Percentiles rank a stretch among this genome's conserved stretches.
Evolutionary conservation across 2,888 invertebrate genomes (phyloP).

Genomic region (Eugnorisma glareosa): DNA sequence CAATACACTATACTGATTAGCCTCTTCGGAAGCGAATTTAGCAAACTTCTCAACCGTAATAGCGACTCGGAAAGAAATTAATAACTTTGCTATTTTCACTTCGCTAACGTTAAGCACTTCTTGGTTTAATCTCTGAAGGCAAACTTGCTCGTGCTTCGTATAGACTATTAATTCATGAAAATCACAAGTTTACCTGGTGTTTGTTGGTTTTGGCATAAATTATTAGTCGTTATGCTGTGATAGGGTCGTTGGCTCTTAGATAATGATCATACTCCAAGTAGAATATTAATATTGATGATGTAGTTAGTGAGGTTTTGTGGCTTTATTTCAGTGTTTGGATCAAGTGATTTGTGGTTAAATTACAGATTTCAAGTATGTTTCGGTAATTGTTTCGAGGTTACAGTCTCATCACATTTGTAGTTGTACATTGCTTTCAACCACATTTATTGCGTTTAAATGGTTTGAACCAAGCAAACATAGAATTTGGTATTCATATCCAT

Average conservation of each 20-base stretch:
- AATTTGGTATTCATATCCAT: neutral
- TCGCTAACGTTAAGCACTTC: conserved; percentile 67
- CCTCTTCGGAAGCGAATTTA: conserved; percentile 35
- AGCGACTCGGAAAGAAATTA: conserved; percentile 62
- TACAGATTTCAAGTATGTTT: conserved; percentile 27
- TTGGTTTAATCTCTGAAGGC: conserved; percentile 61
- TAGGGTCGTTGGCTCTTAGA: conserved; percentile 30
- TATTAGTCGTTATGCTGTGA: conserved; percentile 41
- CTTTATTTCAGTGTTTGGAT: conserved; percentile 16
- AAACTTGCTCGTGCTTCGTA: conserved; percentile 42
- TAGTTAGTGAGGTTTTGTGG: conserved; percentile 11
- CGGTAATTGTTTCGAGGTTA: conserved; percentile 4
- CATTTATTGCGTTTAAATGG: conserved; percentile 5
- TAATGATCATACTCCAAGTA: conserved; percentile 44
- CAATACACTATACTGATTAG: conserved; percentile 44
- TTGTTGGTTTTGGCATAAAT: conserved; percentile 54
- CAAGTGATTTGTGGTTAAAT: conserved; percentile 24
- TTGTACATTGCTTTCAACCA: neutral
- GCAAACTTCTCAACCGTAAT: conserved; percentile 61
- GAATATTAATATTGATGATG: conserved; percentile 40
- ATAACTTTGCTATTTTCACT: conserved; percentile 68
- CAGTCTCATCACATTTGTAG: conserved; percentile 4
- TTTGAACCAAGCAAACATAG: conserved; percentile 9
- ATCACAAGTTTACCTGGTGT: conserved; percentile 58
- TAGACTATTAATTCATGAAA: conserved; percentile 52